Base-by-base conservation (phyloP, 37 sponge, comb jelly and placozoan genomes). In the Cliona cf. orientalis region DNA sequence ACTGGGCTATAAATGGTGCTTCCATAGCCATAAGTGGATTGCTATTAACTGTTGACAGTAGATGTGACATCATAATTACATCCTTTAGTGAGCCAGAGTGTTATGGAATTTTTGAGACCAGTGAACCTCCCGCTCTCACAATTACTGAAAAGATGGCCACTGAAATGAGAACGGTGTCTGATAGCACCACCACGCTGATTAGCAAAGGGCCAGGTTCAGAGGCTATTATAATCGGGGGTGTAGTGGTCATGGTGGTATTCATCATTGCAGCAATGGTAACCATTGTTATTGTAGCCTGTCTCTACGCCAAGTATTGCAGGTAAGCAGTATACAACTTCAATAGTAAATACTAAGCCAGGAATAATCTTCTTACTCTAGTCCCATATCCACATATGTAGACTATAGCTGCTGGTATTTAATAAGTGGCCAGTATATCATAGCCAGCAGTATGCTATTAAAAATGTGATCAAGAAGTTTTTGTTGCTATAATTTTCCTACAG, bases 41-140 rank as follows among this genome's bases (percentile, higher is more conserved):
- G 39, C 53, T 79, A 53, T 21, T 66, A 22, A 66, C 21, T 66
- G 38, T 66, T n/a, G 79, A 67, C 32, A 34, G 55, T 1, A 1
- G 39, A 0, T 79, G 79, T 79, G 79, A 5, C 2, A 55, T 79
- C 9, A 25, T 55, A 14, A 66, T 79, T 28, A 33, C 26, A 2
- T 79, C 64, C 14, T 46, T 64, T 26, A 82, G 3, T 38, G 71
- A 38, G 9, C 74, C 59, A 61, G 72, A 62, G 14, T 72, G 64
- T 82, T n/a, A n/a, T n/a, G n/a, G n/a, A n/a, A n/a, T n/a, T n/a
- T n/a, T n/a, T n/a, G n/a, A n/a, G n/a, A n/a, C n/a, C n/a, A n/a
- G n/a, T n/a, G n/a, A n/a, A n/a, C n/a, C n/a, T n/a, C n/a, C n/a
- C n/a, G n/a, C n/a, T n/a, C n/a, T n/a, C n/a, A n/a, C n/a, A n/a